Conservation (phyloP, 2,888 invertebrate genomes). For the Chrysotoxum bicinctum region DNA sequence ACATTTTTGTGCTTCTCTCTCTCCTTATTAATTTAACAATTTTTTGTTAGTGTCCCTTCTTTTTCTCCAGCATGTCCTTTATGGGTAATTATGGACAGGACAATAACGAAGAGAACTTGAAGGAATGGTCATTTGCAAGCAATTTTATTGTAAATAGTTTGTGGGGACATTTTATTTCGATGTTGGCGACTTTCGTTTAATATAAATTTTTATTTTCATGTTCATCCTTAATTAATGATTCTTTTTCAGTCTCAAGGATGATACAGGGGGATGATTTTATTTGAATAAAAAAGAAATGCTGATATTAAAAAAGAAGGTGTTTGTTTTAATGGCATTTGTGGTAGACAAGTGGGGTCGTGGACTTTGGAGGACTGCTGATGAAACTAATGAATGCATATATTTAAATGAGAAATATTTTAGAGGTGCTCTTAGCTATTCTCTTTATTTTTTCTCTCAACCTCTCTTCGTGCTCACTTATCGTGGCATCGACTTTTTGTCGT, state of each 20-base stretch:
- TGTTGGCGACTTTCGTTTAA: conserved; percentile 41
- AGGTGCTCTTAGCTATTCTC: background rate
- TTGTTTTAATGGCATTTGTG: background rate
- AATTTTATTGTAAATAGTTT: conserved; percentile 39
- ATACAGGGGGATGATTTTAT: background rate
- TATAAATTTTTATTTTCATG: conserved; percentile 33
- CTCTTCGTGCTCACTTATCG: background rate
- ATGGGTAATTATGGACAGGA: conserved; percentile 58
- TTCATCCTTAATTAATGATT: background rate
- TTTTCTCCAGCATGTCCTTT: background rate
- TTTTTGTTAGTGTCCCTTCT: background rate
- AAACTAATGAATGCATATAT: conserved; percentile 10
- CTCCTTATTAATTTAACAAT: background rate
- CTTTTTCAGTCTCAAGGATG: background rate
- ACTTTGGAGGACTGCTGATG: conserved; percentile 1
- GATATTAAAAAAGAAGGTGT: background rate
- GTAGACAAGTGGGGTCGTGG: conserved; percentile 6
- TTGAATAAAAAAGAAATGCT: background rate
- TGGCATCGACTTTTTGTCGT: background rate
- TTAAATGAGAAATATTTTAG: background rate
- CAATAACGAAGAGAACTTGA: conserved; percentile 29
- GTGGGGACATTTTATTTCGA: conserved; percentile 31
- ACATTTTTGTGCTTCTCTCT: background rate
- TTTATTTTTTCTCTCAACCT: background rate
- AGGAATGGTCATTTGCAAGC: conserved; percentile 44